Conservation (phyloP, 2,797 vertebrate species). For the Masticophis lateralis region DNA sequence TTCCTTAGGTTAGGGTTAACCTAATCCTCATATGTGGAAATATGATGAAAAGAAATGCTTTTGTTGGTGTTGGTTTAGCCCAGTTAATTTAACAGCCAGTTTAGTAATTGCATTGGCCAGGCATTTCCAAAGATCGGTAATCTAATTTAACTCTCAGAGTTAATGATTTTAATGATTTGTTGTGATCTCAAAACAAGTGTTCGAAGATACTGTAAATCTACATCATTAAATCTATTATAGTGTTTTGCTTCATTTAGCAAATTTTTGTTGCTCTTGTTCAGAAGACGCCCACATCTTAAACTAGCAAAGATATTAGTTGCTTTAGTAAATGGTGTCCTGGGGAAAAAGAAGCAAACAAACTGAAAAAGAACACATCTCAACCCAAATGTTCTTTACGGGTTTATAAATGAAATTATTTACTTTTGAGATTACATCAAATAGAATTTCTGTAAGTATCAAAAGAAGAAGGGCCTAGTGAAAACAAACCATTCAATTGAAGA, state of each 20-base stretch:
- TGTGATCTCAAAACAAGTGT: constrained; percentile 77
- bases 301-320: constrained; percentile 60
- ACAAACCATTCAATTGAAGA: neutral
- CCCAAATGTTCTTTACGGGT: neutral
- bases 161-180: constrained; percentile 79
- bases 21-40: neutral
- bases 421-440: constrained; percentile 7
- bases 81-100: constrained; percentile 25
- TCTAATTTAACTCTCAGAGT: constrained; percentile 72
- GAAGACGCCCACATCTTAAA: constrained; percentile 68
- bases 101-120: constrained; percentile 54
- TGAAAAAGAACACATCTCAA: neutral
- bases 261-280: constrained; percentile 56
- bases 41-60: neutral
- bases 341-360: constrained; percentile 37
- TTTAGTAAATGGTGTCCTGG: constrained; percentile 66
- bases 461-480: constrained; percentile 27
- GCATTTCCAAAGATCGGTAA: constrained; percentile 64
- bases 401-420: constrained; percentile 48
- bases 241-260: constrained; percentile 78
- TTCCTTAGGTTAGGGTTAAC: neutral
- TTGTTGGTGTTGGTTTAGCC: neutral
- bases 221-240: constrained; percentile 74
- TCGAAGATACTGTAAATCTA: constrained; percentile 70
- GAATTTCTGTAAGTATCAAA: constrained; percentile 22